These are phyloP conservation scores for Bergia sp. DNA, from an alignment of 92 coral and sea anemone species.

Conservation along the genomic window DNA sequence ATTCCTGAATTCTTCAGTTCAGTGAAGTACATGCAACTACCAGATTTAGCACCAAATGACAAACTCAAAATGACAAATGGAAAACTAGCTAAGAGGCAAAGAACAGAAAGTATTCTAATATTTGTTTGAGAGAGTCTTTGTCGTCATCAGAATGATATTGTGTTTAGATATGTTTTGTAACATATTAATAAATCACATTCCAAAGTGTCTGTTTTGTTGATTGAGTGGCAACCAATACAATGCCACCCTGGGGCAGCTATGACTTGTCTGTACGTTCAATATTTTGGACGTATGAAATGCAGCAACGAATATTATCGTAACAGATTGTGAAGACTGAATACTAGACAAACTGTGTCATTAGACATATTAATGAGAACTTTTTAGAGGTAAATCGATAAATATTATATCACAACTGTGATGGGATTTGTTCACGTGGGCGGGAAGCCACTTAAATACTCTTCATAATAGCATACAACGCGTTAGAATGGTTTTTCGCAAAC, in stretches of 20 bases:
- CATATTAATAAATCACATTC: slow-evolving; percentile 1
- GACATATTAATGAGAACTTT: background rate
- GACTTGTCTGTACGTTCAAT: background rate
- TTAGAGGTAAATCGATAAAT: slow-evolving; percentile 7
- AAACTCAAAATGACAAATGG: background rate
- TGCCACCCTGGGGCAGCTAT: background rate
- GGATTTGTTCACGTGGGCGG: background rate
- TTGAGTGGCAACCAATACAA: background rate
- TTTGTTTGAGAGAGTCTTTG: slow-evolving; percentile 3
- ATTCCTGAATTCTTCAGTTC: background rate
- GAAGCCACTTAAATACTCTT: slow-evolving; percentile 10
- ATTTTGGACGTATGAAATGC: background rate
- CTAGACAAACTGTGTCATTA: background rate
- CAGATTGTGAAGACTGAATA: too few relatives aligned
- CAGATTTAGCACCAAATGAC: too few relatives aligned
- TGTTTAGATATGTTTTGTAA: slow-evolving; percentile 21
- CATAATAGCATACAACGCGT: background rate
- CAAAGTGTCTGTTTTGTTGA: background rate
- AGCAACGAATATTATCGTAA: background rate
- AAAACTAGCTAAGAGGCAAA: background rate
- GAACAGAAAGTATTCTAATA: background rate
- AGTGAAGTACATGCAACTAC: background rate
- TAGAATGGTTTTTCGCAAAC: background rate
- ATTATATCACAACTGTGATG: background rate
- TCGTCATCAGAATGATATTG: background rate